phyloP scores from a whole-genome alignment of 2,113 vertebrate species.

The Peromyscus californicus region DNA sequence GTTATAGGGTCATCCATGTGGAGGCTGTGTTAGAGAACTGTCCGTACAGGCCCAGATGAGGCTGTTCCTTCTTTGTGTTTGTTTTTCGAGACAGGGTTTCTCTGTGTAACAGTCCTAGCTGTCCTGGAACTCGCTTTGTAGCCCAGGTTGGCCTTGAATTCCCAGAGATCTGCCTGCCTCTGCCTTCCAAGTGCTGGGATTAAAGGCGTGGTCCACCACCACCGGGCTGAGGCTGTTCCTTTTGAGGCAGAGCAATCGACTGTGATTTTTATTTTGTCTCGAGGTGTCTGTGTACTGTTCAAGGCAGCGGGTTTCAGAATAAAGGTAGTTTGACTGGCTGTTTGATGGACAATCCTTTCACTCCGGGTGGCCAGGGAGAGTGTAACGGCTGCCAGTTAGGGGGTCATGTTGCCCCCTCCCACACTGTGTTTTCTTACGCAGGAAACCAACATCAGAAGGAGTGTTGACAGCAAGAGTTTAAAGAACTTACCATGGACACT shows the following conservation, averaged over 20 bases:
- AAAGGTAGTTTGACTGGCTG: too few species aligned
- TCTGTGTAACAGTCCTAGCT: too few species aligned
- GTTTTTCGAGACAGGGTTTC: too few species aligned
- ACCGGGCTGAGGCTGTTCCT: too few species aligned
- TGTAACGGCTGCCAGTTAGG: background rate
- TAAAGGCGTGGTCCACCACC: too few species aligned
- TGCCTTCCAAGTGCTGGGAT: too few species aligned
- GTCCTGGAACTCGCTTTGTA: too few species aligned
- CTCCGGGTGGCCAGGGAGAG: background rate
- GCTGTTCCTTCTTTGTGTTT: background rate
- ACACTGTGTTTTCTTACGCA: background rate
- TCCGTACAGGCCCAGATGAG: background rate
- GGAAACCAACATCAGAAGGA: background rate
- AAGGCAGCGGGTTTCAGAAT: background rate
- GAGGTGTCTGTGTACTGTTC: background rate
- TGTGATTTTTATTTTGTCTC: background rate
- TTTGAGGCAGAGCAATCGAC: too few species aligned
- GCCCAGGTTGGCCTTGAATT: too few species aligned
- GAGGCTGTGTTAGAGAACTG: background rate
- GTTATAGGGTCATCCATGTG: too few species aligned
- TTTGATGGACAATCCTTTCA: too few species aligned
- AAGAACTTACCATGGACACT: background rate
- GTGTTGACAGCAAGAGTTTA: background rate
- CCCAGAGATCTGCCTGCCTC: too few species aligned
- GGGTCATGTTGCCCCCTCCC: background rate